Evolutionary conservation across 2,888 invertebrate genomes (phyloP), one percentile per base, ranked within the genome.

Genomic region (Andrena bucephala): DNA sequence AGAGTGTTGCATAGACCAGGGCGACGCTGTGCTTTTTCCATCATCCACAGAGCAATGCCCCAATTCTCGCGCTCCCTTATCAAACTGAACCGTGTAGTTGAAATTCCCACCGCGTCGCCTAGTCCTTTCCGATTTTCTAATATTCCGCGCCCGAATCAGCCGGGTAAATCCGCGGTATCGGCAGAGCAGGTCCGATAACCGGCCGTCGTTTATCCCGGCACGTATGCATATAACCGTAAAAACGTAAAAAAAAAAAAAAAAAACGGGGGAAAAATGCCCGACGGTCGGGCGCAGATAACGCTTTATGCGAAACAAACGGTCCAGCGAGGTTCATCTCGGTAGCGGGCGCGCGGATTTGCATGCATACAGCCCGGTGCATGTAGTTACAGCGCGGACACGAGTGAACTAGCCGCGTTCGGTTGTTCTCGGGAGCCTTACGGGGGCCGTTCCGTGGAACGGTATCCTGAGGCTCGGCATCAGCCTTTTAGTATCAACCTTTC

Each of bases 221-320:
- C 90, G 88, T 89, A 85, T 85, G 86, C 84, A 81, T 85, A 87
- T 89, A 89, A 90, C 89, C 86, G 81, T 92, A 92, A 92, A 88
- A 92, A 91, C 89, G 87, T 84, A 57, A 57, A 57, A 57, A 57
- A 57, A 57, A 57, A 57, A 57, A 57, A 57, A 57, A 57, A 42
- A 3, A 1, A 0, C 13, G 42, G 16, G 83, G 87, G 88, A 89
- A 90, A 86, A 83, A 75, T 33, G 78, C 71, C 67, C 66, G 42
- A 66, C 69, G 83, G 85, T 73, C 71, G 69, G 74, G 65, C 60
- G 70, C 76, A 79, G 88, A 91, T 88, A 90, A 87, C 89, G 85
- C 77, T 87, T 89, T 86, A 86, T 84, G 80, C 81, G 80, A 84
- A 87, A 86, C 81, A 86, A 85, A 89, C 85, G 87, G 77, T 52